Evolutionary conservation across 2,888 invertebrate species (phyloP).

Genomic region (Sphaeridia pumilis): DNA sequence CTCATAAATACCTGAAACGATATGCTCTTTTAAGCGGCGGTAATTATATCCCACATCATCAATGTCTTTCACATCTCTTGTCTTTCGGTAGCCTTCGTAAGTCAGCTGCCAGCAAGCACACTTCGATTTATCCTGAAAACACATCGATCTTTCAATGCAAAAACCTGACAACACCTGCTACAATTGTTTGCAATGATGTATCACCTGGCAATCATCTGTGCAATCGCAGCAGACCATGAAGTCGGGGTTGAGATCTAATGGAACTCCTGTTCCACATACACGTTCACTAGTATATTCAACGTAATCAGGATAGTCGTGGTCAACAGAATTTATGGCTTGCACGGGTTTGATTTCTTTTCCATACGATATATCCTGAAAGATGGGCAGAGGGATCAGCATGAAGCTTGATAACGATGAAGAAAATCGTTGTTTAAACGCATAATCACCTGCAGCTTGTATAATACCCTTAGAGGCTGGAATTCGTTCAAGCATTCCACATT

Average conservation of each 20-base stretch:
- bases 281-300: slow-evolving; percentile 75
- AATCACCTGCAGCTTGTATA: slow-evolving; percentile 20
- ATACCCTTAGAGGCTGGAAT: slow-evolving; percentile 46
- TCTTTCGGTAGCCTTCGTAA: slow-evolving; percentile 54
- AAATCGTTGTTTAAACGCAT: too few relatives aligned
- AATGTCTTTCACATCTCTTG: slow-evolving; percentile 38
- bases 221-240: slow-evolving; percentile 89
- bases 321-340: slow-evolving; percentile 80
- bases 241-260: slow-evolving; percentile 66
- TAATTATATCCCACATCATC: slow-evolving; percentile 63
- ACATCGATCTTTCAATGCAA: too few relatives aligned
- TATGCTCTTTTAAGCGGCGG: slow-evolving; percentile 67
- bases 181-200: too few relatives aligned
- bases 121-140: slow-evolving; percentile 60
- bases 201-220: slow-evolving; percentile 74
- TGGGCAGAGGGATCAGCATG: too few relatives aligned
- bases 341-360: slow-evolving; percentile 81
- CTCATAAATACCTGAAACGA: slow-evolving; percentile 88
- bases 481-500: slow-evolving; percentile 72
- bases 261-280: slow-evolving; percentile 74
- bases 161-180: too few relatives aligned
- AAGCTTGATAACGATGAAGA: too few relatives aligned
- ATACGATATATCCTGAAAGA: slow-evolving; percentile 55
- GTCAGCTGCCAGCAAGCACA: slow-evolving; percentile 88
- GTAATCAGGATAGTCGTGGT: slow-evolving; percentile 68